Evolutionary conservation across 1,140 invertebrate species (phyloP), one percentile per base, ranked within the genome.

Genomic region (Tetramorium parvispinum): DNA sequence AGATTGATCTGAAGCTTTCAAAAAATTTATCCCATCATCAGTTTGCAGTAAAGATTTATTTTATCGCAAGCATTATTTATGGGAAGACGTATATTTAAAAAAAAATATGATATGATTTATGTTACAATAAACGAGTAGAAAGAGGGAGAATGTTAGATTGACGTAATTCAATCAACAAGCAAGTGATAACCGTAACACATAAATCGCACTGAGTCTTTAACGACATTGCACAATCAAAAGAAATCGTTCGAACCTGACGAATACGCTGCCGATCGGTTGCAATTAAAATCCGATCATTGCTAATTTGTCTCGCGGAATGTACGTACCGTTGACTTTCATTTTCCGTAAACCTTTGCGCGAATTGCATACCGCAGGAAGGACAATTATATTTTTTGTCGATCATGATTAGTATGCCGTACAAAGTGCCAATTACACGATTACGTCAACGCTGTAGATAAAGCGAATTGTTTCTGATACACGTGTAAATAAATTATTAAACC

Each of bases 281-380:
- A 73, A 73, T 73, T 57, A 82, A 82, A 73, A 82, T 71, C 21
- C 10, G 27, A 71, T 18, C 51, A 24, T 82, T 65, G 32, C 61
- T 66, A 66, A 66, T 66, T 79, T 51, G 3, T 66, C 24, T 32
- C 46, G 43, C 11, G 59, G 43, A 79, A 79, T 40, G 43, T 37
- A 37, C 27, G 7, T 32, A 10, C 46, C 27, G 59, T 51, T 51
- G 51, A 73, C 66, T 82, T 57, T 82, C 66, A 71, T 82, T 82
- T 32, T 40, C n/a, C 51, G n/a, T 66, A 59, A 78, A 82, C 37
- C 37, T 43, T 71, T 71, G 37, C 51, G 21, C 18, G 4, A 57
- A 27, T 73, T 40, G 40, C 21, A 40, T 71, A 32, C 46, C 10
- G 27, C 77, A 32, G 18, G 5, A 37, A 53, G n/a, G 53, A 16